Evolutionary conservation across 2,888 invertebrate genomes (phyloP), one percentile per base, ranked within the genome.

Genomic region (Dusona sp.): DNA sequence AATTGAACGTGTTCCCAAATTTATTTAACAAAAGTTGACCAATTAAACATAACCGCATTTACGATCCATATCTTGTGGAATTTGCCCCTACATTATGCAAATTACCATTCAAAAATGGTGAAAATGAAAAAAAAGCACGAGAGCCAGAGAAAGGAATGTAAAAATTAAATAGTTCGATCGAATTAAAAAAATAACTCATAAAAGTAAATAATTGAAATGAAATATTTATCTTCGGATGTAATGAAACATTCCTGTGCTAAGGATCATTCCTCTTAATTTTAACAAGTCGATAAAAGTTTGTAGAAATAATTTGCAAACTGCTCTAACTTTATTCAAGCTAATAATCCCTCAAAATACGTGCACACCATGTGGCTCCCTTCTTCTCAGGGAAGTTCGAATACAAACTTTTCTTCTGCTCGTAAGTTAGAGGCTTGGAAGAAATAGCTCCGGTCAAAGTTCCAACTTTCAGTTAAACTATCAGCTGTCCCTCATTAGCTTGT

Each of bases 401-500:
- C 29, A 22, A 70, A 57, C 54, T 73, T 70, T 36, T n/a, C 45
- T 36, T 72, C 7, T 75, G 19, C 54, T 25, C 36, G 8, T 42
- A 70, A 68, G 65, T 72, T 38, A 45, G 33, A 45, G 19, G 29
- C 36, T 64, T 68, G 64, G 29, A 74, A 51, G 42, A 57, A 85
- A 80, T 65, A 73, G 64, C 64, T 80, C 48, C 16, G 25, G 73
- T 36, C 13, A 51, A 65, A 80, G 38, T 68, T 80, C 9, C 9
- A 73, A 80, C 80, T 64, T 64, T 51, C 45, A 80, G 64, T 13
- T 45, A 70, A 33, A 48, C 25, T 79, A 70, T 42, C 54, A 45
- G 13, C 29, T 33, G 19, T 79, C 70, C 61, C 79, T 48, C 45
- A 80, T 80, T 72, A 73, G 65, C 36, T 61, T 65, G 64, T 80